phyloP scores from a whole-genome alignment of 2,113 vertebrate genomes.

The Thomomys bottae region DNA sequence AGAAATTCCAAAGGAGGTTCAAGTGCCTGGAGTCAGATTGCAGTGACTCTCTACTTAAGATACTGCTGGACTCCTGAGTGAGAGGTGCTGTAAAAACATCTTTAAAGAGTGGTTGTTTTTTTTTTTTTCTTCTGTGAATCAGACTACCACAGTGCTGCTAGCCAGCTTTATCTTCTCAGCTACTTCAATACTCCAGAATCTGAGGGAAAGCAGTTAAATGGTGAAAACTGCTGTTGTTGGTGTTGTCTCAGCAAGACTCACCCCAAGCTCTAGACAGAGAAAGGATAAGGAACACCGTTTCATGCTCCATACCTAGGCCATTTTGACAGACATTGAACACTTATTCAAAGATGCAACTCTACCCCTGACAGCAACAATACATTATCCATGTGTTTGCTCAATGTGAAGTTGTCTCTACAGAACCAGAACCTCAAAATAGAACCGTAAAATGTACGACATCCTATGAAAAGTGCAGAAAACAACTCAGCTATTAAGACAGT shows the following conservation, averaged over 20 bases:
- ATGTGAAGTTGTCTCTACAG: not conserved
- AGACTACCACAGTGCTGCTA: not conserved
- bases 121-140: not conserved
- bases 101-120: not conserved
- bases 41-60: not conserved
- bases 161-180: not conserved
- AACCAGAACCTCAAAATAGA: not conserved
- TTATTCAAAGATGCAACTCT: not conserved
- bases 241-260: not conserved
- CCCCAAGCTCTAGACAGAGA: not conserved
- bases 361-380: not conserved
- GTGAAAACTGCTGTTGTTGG: not conserved
- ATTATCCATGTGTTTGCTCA: not conserved
- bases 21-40: not conserved
- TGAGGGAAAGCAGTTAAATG: not conserved
- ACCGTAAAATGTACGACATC: not conserved
- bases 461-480: not conserved
- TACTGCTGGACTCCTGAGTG: not conserved
- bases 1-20: slow-evolving; percentile 32
- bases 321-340: not conserved
- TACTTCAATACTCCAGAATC: not conserved
- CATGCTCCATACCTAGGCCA: not conserved
- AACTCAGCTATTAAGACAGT: not conserved
- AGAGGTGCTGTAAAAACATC: not conserved
- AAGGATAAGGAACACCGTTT: not conserved